Conservation (phyloP, 2,888 invertebrate species). For the Caenorhabditis afra region DNA sequence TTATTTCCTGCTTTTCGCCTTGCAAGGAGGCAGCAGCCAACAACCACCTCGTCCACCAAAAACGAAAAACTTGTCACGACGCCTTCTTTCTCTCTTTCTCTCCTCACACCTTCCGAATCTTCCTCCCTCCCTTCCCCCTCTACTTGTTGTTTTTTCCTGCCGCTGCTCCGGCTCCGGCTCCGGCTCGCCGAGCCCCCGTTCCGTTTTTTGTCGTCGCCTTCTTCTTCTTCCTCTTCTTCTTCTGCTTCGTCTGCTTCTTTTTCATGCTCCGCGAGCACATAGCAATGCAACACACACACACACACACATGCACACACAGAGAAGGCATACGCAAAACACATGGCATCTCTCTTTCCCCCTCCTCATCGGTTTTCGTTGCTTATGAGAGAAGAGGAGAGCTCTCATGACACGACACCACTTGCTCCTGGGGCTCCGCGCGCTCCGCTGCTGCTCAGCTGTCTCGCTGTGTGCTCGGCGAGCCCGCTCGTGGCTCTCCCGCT, state of each 20-base stretch:
- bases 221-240: not conserved
- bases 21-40: too few relatives aligned
- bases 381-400: not conserved
- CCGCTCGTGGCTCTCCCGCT: not conserved
- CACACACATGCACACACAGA: too few relatives aligned
- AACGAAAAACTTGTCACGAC: not conserved
- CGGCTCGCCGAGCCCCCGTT: too few relatives aligned
- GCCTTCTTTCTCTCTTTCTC: not conserved
- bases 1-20: slow-evolving; percentile 15
- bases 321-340: slow-evolving; percentile 17
- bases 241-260: too few relatives aligned
- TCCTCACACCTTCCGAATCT: not conserved
- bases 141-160: too few relatives aligned
- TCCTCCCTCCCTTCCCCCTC: not conserved
- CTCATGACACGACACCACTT: slow-evolving; percentile 40
- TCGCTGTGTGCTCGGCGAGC: slow-evolving; percentile 2
- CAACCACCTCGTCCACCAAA: too few relatives aligned
- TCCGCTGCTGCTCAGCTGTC: not conserved
- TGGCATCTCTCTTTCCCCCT: slow-evolving; percentile 17
- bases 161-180: too few relatives aligned
- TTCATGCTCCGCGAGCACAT: not conserved
- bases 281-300: slow-evolving; percentile 20
- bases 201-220: not conserved
- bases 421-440: slow-evolving; percentile 22
- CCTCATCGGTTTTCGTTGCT: slow-evolving; percentile 7